phyloP scores from a whole-genome alignment of 1,140 invertebrate genomes.

The Amyelois transitella region DNA sequence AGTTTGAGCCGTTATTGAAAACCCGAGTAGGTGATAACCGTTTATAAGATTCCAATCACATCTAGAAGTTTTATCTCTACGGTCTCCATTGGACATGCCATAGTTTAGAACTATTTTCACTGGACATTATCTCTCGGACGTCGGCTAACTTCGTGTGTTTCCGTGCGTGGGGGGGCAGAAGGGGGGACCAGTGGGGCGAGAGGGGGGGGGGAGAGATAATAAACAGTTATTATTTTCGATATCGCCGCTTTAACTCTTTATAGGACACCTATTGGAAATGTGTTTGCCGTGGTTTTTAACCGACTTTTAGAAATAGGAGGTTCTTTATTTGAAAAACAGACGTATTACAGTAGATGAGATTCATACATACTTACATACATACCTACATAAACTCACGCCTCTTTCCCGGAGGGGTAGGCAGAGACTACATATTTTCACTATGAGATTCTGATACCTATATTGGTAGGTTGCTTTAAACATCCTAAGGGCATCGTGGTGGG shows the following conservation, averaged over 20 bases:
- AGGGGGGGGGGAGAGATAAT: constrained; percentile 8
- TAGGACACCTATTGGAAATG: background rate
- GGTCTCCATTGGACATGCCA: background rate
- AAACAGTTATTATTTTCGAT: constrained; percentile 21
- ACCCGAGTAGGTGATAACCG: too few species aligned
- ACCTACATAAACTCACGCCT: too few species aligned
- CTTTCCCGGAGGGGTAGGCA: too few species aligned
- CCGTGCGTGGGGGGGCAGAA: constrained; percentile 19
- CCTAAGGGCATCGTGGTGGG: too few species aligned
- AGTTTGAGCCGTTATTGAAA: background rate
- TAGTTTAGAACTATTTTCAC: constrained; percentile 29
- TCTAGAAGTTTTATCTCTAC: background rate
- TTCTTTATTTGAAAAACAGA: too few species aligned
- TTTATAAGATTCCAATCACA: background rate
- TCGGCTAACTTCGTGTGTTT: constrained; percentile 54
- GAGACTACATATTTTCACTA: too few species aligned
- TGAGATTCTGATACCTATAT: too few species aligned
- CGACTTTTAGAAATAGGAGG: background rate
- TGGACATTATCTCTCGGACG: constrained; percentile 51
- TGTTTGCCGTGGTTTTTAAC: background rate
- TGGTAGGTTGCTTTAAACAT: too few species aligned
- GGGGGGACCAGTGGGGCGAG: background rate
- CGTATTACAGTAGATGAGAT: too few species aligned
- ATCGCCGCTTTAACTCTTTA: background rate
- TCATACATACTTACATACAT: too few species aligned